Base-by-base conservation (phyloP, 2,797 vertebrate species). In the Alectoris magna region DNA sequence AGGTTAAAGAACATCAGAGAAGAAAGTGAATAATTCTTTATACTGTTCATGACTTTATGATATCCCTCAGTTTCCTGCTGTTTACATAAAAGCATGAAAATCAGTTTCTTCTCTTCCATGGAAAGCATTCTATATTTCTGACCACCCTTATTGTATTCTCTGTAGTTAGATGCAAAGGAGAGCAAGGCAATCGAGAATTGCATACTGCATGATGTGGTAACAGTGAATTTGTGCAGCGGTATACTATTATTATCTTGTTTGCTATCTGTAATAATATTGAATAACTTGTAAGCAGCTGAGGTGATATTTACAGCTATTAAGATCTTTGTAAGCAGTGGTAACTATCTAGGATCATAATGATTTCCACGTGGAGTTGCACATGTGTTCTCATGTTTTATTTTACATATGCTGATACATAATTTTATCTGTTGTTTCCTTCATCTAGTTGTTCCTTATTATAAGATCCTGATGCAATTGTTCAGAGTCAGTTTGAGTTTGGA, bases 121-220 rank as follows among this genome's bases (percentile, higher is more conserved):
- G 69, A 80, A 70, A 49, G 8, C 8, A 27, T 12, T 77, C 8
- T 27, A 21, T 74, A 38, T 10, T 59, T 82, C 68, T 87, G 60
- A 39, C 4, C 4, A 5, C 2, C 2, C 0, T 49, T 73, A 6
- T 31, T 76, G 15, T 41, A 43, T 74, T 24, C 15, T 79, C 36
- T 48, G 6, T 51, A 86, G n/a, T n/a, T 22, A 6, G 56, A 53
- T 16, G 6, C 9, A 68, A 64, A 43, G 6, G 5, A 18, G 10
- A 51, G 27, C 1, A 18, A 38, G 10, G 7, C 10, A 60, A 51
- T 55, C 9, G 41, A 51, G 36, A 64, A 64, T 11, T 31, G 4
- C 9, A 68, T 74, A 14, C 18, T 44, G n/a, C 56, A 63, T 19
- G 44, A 56, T 31, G 29, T 12, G n/a, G 16, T 27, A 56, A 27